phyloP scores from a whole-genome alignment of 2,113 vertebrate species.

The Charina bottae region DNA sequence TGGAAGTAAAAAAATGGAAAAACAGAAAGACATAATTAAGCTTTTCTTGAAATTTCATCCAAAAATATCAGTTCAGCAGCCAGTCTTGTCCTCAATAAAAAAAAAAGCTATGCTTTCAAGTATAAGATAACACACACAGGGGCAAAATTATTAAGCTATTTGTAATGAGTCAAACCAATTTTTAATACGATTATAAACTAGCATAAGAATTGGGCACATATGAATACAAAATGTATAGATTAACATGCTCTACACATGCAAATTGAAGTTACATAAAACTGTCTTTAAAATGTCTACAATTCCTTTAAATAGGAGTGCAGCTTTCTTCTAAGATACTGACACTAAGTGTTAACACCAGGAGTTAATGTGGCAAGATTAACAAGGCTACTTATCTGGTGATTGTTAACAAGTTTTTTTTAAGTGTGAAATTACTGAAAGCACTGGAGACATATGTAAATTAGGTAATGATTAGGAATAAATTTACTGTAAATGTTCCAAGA shows the following conservation, averaged over 20 bases:
- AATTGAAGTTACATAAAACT: neutral
- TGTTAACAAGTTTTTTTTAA: neutral
- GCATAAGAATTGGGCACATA: neutral
- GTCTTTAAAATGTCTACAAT: neutral
- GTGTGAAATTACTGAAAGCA: neutral
- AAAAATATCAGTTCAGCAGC: neutral
- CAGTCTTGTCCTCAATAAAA: neutral
- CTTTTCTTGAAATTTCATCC: slow-evolving; percentile 1
- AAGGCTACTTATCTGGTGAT: neutral
- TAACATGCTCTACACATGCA: neutral
- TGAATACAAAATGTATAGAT: neutral
- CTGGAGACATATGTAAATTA: neutral
- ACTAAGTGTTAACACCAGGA: neutral
- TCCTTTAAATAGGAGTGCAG: neutral
- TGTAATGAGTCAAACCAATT: neutral
- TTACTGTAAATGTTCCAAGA: neutral
- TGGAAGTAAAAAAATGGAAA: slow-evolving; percentile 16
- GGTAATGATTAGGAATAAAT: neutral
- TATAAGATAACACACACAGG: neutral
- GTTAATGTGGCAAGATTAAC: neutral
- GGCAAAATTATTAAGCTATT: neutral
- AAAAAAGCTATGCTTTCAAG: neutral
- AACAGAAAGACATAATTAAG: slow-evolving; percentile 15
- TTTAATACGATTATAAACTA: neutral
- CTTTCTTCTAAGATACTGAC: neutral